Evolutionary conservation across 1,140 invertebrate genomes (phyloP).

Genomic region (Tribolium madens): DNA sequence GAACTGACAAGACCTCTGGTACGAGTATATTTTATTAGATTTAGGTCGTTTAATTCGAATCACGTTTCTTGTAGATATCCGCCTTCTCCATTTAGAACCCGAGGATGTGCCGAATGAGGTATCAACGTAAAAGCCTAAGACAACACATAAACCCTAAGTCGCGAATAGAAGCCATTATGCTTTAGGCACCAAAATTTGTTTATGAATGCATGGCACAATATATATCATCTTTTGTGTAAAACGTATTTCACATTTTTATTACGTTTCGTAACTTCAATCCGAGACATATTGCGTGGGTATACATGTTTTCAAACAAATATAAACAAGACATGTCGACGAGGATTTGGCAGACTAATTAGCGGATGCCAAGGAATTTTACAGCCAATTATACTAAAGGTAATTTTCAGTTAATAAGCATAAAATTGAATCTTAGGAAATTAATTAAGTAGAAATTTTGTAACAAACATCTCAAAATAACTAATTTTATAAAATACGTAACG

Average conservation of each 20-base stretch:
- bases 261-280: neutral
- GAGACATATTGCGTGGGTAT: neutral
- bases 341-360: neutral
- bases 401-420: neutral
- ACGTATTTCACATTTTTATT: conserved; percentile 47
- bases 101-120: conserved; percentile 53
- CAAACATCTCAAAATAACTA: too few species aligned
- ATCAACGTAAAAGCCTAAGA: conserved; percentile 55
- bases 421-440: neutral
- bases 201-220: conserved; percentile 44
- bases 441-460: neutral
- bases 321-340: neutral
- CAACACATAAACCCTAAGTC: conserved; percentile 52
- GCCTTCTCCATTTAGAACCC: conserved; percentile 48
- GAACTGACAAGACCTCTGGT: conserved; percentile 40
- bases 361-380: neutral
- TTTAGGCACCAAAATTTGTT: conserved; percentile 48
- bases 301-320: too few species aligned
- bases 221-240: conserved; percentile 34
- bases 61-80: conserved; percentile 51
- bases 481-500: too few species aligned
- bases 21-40: conserved; percentile 49
- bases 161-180: conserved; percentile 46
- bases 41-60: conserved; percentile 50
- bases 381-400: neutral